Base-by-base conservation (phyloP, 1,140 invertebrate species). In the Melipona quadrifasciata region DNA sequence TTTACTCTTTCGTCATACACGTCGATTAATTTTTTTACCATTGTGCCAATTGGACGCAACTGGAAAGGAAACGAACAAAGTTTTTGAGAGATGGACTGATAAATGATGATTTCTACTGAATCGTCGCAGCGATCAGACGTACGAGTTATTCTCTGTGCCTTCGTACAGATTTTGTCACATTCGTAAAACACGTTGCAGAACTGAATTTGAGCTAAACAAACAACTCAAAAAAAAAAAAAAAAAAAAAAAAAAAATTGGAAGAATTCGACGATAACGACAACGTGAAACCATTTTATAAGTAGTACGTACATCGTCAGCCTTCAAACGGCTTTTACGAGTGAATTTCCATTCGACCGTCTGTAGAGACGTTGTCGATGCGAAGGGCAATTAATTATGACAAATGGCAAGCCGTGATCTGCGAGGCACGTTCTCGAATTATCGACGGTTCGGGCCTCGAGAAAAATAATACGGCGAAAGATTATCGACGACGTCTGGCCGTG, bases 361-460 rank as follows among this genome's bases (percentile, higher is more conserved):
- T n/a, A n/a, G n/a, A 47, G 58, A 17, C 67, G 58, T 27, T 70
- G 71, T 58, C 55, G 17, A 27, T 16, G 34, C 3, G 34, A 70
- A 47, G 16, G 21, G 14, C 51, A 53, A 80, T 61, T 47, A 82
- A 82, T 82, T 82, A 74, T 75, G 47, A 75, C 55, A 24, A 61
- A 72, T 68, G 53, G 68, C 19, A 14, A 55, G 34, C 8, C n/a
- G 31, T 61, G 67, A 65, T 65, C 51, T 82, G 24, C 5, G 10
- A 19, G 12, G 74, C 71, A 39, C 27, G 70, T 75, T 75, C 51
- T 65, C 55, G 79, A 72, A 80, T 80, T 58, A 80, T 80, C 67
- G n/a, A 61, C n/a, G 53, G 31, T n/a, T 34, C 16, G 27, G 27
- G 16, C n/a, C 27, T 1, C 21, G 2, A 17, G 1, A 72, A 21